Base-by-base conservation (phyloP, 2,888 invertebrate species). In the Idaea straminata region DNA sequence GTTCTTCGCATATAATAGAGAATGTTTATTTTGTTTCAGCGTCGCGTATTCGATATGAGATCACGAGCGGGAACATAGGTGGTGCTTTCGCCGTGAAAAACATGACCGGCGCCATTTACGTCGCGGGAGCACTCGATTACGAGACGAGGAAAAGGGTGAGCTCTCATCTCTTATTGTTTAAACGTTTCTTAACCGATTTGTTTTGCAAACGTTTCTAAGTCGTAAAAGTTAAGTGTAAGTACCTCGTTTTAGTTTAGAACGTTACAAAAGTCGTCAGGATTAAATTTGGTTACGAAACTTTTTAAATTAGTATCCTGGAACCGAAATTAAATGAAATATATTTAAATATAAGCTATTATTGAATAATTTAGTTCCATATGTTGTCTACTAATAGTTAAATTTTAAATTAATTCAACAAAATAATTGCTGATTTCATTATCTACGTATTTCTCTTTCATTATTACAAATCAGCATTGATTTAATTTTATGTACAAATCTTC, bases 41-140 rank as follows among this genome's bases (percentile, higher is more conserved):
- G 90, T 98, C 98, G 94, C 97, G 98, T 95, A 98, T 99, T 95
- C 98, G 98, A 95, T 99, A 99, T 95, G 98, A 99, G 96, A 99
- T 99, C 94, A 98, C 98, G 93, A 98, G 98, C 95, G 99, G 99
- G 94, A 99, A 99, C 96, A 96, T 98, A 95, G 98, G 98, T 73
- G 99, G 98, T 81, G 98, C 98, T 58, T 99, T 99, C 89, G 98
- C 98, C 79, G 98, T 99, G 86, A 98, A 98, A 94, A 98, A 98
- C 93, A 98, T 98, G 97, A 99, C 99, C 76, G 99, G 99, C 80
- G 99, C 99, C 87, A 99, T 99, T 92, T 99, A 98, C 93, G 98
- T 99, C 78, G 98, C 98, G 68, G 98, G 98, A 76, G 97, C 98
- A 69, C 95, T 99, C 86, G 99, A 99, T 94, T 99, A 99, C 90